phyloP scores from a whole-genome alignment of 2,113 vertebrate species.

The Forbesichthys agassizii region DNA sequence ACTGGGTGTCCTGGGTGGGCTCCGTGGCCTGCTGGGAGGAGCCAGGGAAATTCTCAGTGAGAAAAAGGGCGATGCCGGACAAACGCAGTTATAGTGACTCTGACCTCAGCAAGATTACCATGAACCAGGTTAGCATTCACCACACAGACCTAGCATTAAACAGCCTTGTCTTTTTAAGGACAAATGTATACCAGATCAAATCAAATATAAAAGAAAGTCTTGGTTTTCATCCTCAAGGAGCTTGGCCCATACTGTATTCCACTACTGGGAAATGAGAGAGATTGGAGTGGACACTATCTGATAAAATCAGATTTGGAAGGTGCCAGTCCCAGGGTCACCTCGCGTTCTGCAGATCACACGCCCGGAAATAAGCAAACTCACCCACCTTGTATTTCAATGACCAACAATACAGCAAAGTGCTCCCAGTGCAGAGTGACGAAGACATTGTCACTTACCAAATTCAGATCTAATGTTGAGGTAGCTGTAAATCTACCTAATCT shows the following conservation, averaged over 20 bases:
- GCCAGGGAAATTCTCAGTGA: constrained; percentile 66
- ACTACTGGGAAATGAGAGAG: constrained; percentile 36
- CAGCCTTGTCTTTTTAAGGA: neutral
- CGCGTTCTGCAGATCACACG: constrained; percentile 16
- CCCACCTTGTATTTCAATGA: constrained; percentile 6
- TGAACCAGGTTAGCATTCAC: constrained; percentile 47
- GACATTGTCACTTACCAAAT: constrained; percentile 43
- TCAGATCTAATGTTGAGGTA: constrained; percentile 72
- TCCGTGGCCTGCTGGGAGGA: constrained; percentile 74
- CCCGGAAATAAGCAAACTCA: constrained; percentile 28
- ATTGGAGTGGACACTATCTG: constrained; percentile 43
- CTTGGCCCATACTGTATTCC: constrained; percentile 36
- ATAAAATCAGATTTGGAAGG: constrained; percentile 41
- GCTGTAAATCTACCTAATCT: neutral
- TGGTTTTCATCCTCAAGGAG: constrained; percentile 52
- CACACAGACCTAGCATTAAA: neutral
- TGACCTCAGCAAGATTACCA: constrained; percentile 73
- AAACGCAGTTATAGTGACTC: constrained; percentile 80
- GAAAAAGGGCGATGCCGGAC: constrained; percentile 69
- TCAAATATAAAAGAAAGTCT: neutral
- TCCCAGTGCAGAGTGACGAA: constrained; percentile 47
- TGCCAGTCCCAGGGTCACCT: constrained; percentile 19
- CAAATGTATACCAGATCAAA: neutral
- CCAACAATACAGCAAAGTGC: constrained; percentile 25
- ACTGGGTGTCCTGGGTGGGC: constrained; percentile 14